Evolutionary conservation across 1,140 invertebrate genomes (phyloP).

Genomic region (Hylaeus anthracinus): DNA sequence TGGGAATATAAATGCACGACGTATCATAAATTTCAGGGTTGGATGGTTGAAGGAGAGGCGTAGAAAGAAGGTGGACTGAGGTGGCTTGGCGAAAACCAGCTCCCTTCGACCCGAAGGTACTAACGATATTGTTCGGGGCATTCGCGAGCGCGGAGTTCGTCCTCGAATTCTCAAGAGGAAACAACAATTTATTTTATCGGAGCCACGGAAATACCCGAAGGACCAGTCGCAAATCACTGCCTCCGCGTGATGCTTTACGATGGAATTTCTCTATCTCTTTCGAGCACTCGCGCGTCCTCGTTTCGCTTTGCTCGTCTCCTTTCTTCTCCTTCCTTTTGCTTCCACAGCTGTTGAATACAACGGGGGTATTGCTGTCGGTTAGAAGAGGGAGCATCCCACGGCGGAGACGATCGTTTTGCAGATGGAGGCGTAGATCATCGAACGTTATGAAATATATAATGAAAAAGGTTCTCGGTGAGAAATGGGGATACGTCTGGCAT

Average conservation of each 20-base stretch:
- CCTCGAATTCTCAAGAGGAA: constrained; percentile 40
- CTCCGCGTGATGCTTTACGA: constrained; percentile 14
- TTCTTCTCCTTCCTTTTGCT: background rate
- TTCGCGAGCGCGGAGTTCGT: constrained; percentile 58
- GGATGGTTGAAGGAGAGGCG: constrained; percentile 28
- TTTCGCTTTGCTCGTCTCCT: background rate
- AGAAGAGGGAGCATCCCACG: no score
- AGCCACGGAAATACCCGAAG: constrained; percentile 29
- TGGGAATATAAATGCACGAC: constrained; percentile 73
- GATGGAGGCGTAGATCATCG: no score
- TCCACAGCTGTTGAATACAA: no score
- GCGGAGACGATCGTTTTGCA: no score
- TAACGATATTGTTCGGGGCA: constrained; percentile 72
- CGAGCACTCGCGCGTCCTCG: background rate
- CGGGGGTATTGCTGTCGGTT: no score
- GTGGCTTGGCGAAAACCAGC: constrained; percentile 16
- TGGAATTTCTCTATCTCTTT: constrained; percentile 20
- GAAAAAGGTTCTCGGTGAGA: no score
- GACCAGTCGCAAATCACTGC: constrained; percentile 49
- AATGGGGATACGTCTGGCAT: no score
- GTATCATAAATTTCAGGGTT: constrained; percentile 72
- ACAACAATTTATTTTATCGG: constrained; percentile 55
- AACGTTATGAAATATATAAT: no score
- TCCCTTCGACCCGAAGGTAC: constrained; percentile 57
- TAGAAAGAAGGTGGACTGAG: background rate